These are phyloP conservation scores for Ophraella communa DNA, from an alignment of 2,888 invertebrate species.

Conservation along the genomic window DNA sequence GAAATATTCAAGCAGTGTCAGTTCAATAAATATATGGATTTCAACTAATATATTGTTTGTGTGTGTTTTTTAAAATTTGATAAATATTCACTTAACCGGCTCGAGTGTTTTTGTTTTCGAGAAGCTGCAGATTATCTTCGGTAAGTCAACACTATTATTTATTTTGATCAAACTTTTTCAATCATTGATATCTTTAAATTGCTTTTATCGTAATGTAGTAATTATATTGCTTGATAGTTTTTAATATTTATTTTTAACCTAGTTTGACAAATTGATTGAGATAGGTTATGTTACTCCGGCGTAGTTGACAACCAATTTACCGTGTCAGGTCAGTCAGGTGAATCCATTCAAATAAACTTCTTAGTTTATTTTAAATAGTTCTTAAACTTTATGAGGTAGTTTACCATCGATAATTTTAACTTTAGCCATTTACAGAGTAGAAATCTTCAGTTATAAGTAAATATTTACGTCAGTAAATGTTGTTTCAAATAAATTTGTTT, in stretches of 20 bases:
- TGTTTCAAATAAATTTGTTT: too few relatives aligned
- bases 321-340: constrained; percentile 1
- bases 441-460: too few relatives aligned
- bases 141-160: constrained; percentile 7
- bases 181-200: too few relatives aligned
- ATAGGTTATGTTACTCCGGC: constrained; percentile 37
- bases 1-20: constrained; percentile 34
- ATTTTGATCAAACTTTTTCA: not conserved
- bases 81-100: constrained; percentile 5
- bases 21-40: constrained; percentile 27
- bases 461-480: too few relatives aligned
- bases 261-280: constrained; percentile 32
- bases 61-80: constrained; percentile 4
- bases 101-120: constrained; percentile 4
- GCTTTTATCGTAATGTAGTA: too few relatives aligned
- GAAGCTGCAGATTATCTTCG: constrained; percentile 11
- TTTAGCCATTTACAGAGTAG: too few relatives aligned
- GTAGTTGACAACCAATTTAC: constrained; percentile 26
- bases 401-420: too few relatives aligned
- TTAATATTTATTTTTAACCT: constrained; percentile 7
- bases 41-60: constrained; percentile 22
- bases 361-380: not conserved
- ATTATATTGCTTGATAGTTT: not conserved
- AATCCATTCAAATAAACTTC: not conserved
- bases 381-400: too few relatives aligned